Evolutionary conservation across 2,113 vertebrate genomes (phyloP).

Genomic region (Amia ocellicauda): DNA sequence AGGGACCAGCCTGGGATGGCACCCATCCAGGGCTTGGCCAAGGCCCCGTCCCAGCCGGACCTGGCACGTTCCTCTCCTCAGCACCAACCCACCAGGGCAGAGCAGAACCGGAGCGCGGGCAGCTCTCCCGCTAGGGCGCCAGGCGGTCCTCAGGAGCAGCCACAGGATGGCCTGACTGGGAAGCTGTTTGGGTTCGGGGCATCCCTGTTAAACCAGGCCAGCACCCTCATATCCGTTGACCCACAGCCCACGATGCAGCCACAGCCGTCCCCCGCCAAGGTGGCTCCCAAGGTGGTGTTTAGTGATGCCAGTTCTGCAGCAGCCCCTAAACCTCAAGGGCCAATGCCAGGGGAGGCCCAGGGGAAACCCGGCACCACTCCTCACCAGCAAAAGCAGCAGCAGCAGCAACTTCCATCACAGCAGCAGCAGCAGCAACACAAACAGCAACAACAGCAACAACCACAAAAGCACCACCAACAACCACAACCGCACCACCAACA

Average conservation of each 20-base stretch:
- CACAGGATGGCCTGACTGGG: constrained; percentile 82
- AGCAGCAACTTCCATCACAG: background rate
- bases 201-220: constrained; percentile 92
- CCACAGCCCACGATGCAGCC: constrained; percentile 60
- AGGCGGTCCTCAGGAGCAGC: constrained; percentile 76
- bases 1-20: constrained; percentile 49
- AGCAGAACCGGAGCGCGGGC: constrained; percentile 76
- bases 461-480: constrained; percentile 1
- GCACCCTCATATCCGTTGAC: constrained; percentile 89
- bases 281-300: constrained; percentile 82
- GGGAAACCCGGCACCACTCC: constrained; percentile 24
- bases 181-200: constrained; percentile 96
- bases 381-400: background rate
- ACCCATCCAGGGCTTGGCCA: constrained; percentile 62
- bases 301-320: constrained; percentile 74
- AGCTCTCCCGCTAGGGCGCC: constrained; percentile 75
- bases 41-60: constrained; percentile 76
- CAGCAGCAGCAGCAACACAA: constrained; percentile 5
- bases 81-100: constrained; percentile 67
- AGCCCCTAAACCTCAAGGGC: constrained; percentile 63
- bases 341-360: constrained; percentile 54
- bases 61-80: constrained; percentile 70
- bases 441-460: background rate
- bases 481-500: constrained; percentile 6
- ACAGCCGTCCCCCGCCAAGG: constrained; percentile 80